Conservation (phyloP, 2,888 invertebrate genomes). For the Limnephilus lunatus region DNA sequence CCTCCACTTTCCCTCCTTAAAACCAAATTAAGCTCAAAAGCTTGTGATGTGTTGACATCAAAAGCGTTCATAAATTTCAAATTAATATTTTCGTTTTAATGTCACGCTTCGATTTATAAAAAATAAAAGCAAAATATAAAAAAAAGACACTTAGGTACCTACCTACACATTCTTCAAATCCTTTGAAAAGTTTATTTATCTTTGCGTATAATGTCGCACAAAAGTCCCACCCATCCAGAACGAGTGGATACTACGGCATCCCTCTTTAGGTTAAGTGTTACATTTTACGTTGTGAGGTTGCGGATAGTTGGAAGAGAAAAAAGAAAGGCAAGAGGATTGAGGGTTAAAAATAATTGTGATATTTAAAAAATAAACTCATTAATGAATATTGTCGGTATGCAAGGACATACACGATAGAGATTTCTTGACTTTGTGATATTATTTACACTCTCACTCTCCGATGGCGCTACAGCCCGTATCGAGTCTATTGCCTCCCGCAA, state of each 20-base stretch:
- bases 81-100: neutral
- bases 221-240: neutral
- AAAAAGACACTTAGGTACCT: no score
- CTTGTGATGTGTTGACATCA: neutral
- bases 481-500: no score
- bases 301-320: neutral
- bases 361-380: no score
- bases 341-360: no score
- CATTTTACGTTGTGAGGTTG: neutral
- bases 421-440: no score
- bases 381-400: no score
- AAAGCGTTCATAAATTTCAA: neutral
- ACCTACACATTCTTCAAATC: no score
- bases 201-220: neutral
- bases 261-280: neutral
- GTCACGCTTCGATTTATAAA: neutral
- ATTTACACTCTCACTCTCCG: no score
- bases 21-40: neutral
- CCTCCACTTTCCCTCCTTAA: neutral
- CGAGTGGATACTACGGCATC: neutral
- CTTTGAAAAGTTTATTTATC: neutral
- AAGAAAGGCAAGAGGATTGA: no score
- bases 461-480: no score
- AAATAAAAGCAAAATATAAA: no score
- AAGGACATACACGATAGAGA: no score